Base-by-base conservation (phyloP, 2,113 vertebrate species). In the Bambusicola thoracicus region DNA sequence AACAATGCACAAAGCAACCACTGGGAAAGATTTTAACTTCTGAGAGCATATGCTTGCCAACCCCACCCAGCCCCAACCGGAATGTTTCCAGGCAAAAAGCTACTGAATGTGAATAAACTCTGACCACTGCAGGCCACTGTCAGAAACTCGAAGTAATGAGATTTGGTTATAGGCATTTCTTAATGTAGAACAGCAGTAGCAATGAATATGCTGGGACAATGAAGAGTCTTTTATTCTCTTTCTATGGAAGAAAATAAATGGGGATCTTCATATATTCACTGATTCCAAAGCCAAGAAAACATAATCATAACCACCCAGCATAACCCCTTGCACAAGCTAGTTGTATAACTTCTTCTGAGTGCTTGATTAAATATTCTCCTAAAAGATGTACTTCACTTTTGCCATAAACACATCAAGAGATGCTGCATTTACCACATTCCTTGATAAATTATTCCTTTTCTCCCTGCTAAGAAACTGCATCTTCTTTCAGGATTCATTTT, bases 191-290 rank as follows among this genome's bases (percentile, higher is more conserved):
- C 51, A 81, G 74, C 83, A 90, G 70, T 40, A 90, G 83, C 77
- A 92, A 84, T 95, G 81, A 96, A 95, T 94, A 89, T 84, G 24
- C 77, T 87, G 44, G 66, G 86, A 94, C 94, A 95, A 94, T 56
- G 62, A 36, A 3, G n/a, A 19, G 13, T 0, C 2, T 63, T 88
- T 92, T 90, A 79, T 90, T 84, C 58, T 68, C 56, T 53, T 93
- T 89, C 77, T 78, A 38, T 69, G 44, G 73, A 87, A 92, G 66
- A 94, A 96, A 96, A 94, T 90, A 94, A 94, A 95, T 89, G 16
- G 62, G 19, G 27, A 93, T 70, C 69, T 81, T 92, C 62, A 68
- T 69, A 84, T 59, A 89, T 81, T 79, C 53, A 87, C 44, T 65
- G 48, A 58, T 29, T 95, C 86, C 70, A 82, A 90, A 90, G 68